Evolutionary conservation across 2,888 invertebrate species (phyloP), one percentile per base, ranked within the genome.

Genomic region (Synanthedon vespiformis): DNA sequence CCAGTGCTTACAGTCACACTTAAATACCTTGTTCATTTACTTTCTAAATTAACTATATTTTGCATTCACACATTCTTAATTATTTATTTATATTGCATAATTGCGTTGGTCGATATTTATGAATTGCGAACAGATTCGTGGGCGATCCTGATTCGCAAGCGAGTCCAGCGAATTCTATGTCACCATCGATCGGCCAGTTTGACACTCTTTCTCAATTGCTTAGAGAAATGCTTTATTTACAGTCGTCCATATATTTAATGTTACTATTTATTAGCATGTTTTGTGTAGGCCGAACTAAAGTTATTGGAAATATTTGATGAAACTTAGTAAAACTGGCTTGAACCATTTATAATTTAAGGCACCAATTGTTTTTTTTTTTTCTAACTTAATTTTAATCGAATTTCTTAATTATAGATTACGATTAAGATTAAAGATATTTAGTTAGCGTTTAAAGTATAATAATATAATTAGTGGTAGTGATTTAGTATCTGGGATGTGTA

Each of bases 21-120:
- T 6, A 44, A 12, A 13, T 44, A 44, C 1, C 44, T 44, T 12
- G 44, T 13, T 44, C 14, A 14, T 44, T 44, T 44, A 44, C 48
- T 48, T 48, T 48, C 48, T 16, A 48, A 48, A 48, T 48, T 14
- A 18, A 16, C 48, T 12, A 16, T 44, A 22, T 44, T 44, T 44
- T 44, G 18, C 8, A 16, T 50, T 50, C 13, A 40, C 40, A 50
- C 16, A 50, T 34, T 27, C n/a, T 50, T 44, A 44, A 44, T 44
- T 44, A 44, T 74, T 44, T 44, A 44, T 74, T 67, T 68, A 61
- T 66, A 74, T 81, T 80, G 76, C 70, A 75, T 77, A 77, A 79
- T 70, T 68, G 74, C 74, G 72, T 73, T 72, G 74, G n/a, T 72
- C 60, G 70, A 74, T 77, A 74, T 80, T 82, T 80, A 77, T 74